Conservation (phyloP, 1,140 invertebrate genomes). For the Apocrypta bakeri region DNA sequence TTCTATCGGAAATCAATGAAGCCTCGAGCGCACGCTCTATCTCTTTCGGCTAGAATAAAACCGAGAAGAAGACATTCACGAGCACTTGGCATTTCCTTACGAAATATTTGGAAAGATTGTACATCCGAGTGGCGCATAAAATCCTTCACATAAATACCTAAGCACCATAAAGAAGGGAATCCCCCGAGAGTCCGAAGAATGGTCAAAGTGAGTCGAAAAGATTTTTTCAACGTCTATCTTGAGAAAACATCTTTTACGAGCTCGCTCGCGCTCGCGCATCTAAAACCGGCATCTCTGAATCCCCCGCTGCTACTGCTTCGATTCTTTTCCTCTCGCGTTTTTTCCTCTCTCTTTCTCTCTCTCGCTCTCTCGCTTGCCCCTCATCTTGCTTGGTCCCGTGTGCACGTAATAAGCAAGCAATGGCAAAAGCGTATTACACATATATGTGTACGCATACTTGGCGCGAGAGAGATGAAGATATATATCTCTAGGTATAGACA, state of each 20-base stretch:
- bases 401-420: constrained; percentile 2
- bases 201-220: constrained; percentile 40
- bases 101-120: constrained; percentile 31
- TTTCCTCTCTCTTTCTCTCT: not conserved
- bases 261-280: constrained; percentile 13
- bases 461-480: not conserved
- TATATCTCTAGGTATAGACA: not conserved
- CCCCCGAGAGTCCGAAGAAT: constrained; percentile 16
- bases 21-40: not conserved
- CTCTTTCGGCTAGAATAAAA: not conserved
- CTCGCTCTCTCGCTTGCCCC: not conserved
- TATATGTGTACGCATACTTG: not conserved
- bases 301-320: not conserved
- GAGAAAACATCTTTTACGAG: constrained; percentile 25
- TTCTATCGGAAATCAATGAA: not conserved
- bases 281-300: constrained; percentile 31
- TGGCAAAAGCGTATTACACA: not conserved
- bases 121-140: constrained; percentile 21
- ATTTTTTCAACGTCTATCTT: constrained; percentile 33
- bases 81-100: not conserved
- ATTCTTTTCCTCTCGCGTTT: constrained; percentile 14
- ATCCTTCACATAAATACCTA: constrained; percentile 33
- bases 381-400: too few relatives aligned
- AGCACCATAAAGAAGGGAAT: constrained; percentile 12
- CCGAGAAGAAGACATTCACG: constrained; percentile 9